Evolutionary conservation across 2,797 vertebrate genomes (phyloP).

Genomic region (Eulemur albifrons): DNA sequence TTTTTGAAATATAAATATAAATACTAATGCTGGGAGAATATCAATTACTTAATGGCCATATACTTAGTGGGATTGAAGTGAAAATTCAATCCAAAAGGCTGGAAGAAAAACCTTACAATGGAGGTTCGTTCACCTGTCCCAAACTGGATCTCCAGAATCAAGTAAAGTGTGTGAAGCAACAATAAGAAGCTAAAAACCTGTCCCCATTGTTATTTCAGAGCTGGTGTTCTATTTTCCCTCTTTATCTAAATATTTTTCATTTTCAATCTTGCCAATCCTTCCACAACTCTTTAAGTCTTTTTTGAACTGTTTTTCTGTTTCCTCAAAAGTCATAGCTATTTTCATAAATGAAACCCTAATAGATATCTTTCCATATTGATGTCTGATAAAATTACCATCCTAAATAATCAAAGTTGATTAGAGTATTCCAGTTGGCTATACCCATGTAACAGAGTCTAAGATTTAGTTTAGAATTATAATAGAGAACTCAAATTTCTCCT

Average conservation of each 20-base stretch:
- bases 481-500: neutral
- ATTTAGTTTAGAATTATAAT: neutral
- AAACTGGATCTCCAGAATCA: conserved; percentile 97
- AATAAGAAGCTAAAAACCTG: neutral
- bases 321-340: neutral
- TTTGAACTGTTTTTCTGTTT: neutral
- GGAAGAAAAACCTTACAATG: conserved; percentile 96
- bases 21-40: neutral
- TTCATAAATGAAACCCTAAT: neutral
- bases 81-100: conserved; percentile 95
- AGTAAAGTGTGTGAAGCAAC: conserved; percentile 86
- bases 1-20: neutral
- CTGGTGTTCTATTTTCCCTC: neutral
- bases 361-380: neutral
- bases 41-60: neutral
- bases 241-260: neutral
- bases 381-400: neutral
- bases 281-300: neutral
- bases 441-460: neutral
- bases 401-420: neutral
- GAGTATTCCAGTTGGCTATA: conserved; percentile 17
- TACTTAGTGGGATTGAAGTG: conserved; percentile 83
- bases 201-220: conserved; percentile 11
- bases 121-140: conserved; percentile 95
- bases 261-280: neutral